These are phyloP conservation scores for Prionailurus viverrinus DNA, from an alignment of 2,113 vertebrate genomes.

Conservation along the genomic window DNA sequence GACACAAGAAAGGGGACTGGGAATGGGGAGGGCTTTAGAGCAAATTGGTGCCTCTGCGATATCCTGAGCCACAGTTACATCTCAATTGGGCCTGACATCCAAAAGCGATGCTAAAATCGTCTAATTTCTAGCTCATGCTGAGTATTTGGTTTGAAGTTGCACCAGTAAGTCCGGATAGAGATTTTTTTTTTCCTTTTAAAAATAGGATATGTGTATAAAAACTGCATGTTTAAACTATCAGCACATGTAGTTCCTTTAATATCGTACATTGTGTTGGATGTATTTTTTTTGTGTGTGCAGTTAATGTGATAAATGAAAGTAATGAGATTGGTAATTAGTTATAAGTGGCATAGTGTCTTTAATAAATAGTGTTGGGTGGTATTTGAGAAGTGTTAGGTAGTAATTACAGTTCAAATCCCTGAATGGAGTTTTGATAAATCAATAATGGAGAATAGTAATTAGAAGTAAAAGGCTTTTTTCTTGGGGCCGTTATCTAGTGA, in stretches of 20 bases:
- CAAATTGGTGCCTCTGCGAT: background rate
- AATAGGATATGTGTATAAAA: constrained; percentile 43
- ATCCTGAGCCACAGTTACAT: background rate
- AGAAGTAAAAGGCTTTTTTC: constrained; percentile 58
- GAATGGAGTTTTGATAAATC: constrained; percentile 24
- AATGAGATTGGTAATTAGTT: constrained; percentile 34
- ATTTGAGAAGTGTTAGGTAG: constrained; percentile 53
- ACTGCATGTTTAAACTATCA: background rate
- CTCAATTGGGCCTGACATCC: background rate
- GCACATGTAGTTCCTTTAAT: constrained; percentile 19
- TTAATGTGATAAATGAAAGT: constrained; percentile 49
- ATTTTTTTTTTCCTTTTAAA: constrained; percentile 37
- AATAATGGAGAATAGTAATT: constrained; percentile 64
- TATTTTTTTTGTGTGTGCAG: background rate
- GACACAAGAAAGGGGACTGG: background rate
- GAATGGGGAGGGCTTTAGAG: background rate
- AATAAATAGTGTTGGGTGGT: constrained; percentile 52
- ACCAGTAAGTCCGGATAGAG: background rate
- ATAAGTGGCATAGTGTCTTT: constrained; percentile 36
- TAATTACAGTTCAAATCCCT: background rate
- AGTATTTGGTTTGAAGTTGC: constrained; percentile 11
- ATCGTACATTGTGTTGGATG: background rate
- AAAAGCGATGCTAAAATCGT: background rate
- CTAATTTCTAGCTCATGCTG: constrained; percentile 25
- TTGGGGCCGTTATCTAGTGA: constrained; percentile 16